Conservation (phyloP, 2,888 invertebrate genomes). For the Trachelus tabidus region DNA sequence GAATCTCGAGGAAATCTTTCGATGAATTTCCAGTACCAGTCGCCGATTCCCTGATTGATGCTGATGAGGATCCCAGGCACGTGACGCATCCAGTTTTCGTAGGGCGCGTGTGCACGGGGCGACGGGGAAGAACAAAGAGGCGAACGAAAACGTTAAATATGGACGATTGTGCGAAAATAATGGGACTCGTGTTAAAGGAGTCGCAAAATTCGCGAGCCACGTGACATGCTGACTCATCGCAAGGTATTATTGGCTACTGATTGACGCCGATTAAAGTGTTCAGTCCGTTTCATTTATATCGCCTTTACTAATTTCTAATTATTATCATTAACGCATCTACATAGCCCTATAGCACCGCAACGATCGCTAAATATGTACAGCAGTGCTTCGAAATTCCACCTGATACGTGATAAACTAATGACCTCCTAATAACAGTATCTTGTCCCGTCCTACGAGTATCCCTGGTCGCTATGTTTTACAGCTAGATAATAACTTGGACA, state of each 20-base stretch:
- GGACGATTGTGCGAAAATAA: no score
- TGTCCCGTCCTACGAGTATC: background rate
- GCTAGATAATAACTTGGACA: background rate
- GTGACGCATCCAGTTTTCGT: background rate
- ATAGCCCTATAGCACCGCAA: background rate
- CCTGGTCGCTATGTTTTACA: background rate
- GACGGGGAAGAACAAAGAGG: no score
- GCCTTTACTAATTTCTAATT: background rate
- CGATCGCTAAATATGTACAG: background rate
- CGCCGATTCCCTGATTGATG: no score
- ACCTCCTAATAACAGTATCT: background rate
- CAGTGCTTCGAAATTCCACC: background rate
- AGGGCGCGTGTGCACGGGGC: background rate
- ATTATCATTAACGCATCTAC: background rate
- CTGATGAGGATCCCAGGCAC: background rate
- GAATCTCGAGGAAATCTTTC: background rate
- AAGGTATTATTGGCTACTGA: background rate
- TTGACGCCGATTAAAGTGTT: background rate
- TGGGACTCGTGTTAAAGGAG: no score
- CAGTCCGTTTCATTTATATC: background rate
- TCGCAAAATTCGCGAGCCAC: no score
- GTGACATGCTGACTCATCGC: background rate
- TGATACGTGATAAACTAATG: background rate
- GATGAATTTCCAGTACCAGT: no score
- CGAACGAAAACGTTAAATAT: background rate